phyloP scores from a whole-genome alignment of 2,113 vertebrate species.

The Syngnathus scovelli region DNA sequence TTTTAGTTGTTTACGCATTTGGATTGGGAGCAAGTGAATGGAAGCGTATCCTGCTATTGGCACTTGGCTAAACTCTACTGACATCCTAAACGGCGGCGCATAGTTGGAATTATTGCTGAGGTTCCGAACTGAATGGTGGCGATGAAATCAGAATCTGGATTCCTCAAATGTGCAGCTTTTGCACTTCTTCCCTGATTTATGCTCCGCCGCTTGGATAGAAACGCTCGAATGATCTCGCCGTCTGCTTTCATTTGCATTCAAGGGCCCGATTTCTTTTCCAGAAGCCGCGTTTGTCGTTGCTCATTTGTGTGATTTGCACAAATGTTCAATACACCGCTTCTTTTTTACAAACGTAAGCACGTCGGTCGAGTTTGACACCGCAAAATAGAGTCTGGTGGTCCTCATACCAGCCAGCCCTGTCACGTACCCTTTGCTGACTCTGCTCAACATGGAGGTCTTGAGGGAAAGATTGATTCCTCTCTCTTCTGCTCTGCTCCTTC shows the following conservation, averaged over 20 bases:
- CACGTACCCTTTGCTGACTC: slow-evolving; percentile 19
- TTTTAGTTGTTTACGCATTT: not conserved
- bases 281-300: slow-evolving; percentile 2
- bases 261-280: slow-evolving; percentile 4
- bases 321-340: not conserved
- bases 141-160: not conserved
- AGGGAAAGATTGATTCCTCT: slow-evolving; percentile 38
- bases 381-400: slow-evolving; percentile 26
- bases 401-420: not conserved
- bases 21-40: not conserved
- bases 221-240: not conserved
- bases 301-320: slow-evolving; percentile 3
- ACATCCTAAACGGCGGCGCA: not conserved
- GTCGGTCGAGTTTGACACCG: slow-evolving; percentile 10
- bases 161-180: slow-evolving; percentile 7
- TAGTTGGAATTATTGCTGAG: slow-evolving; percentile 1
- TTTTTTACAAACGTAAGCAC: not conserved
- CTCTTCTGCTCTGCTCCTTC: slow-evolving; percentile 17
- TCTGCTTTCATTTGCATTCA: slow-evolving; percentile 10
- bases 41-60: not conserved
- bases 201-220: not conserved
- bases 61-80: slow-evolving; percentile 1
- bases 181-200: slow-evolving; percentile 5
- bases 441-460: slow-evolving; percentile 27
- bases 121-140: not conserved